Conservation (phyloP, 1,140 invertebrate species). For the Drosophila suzukii region DNA sequence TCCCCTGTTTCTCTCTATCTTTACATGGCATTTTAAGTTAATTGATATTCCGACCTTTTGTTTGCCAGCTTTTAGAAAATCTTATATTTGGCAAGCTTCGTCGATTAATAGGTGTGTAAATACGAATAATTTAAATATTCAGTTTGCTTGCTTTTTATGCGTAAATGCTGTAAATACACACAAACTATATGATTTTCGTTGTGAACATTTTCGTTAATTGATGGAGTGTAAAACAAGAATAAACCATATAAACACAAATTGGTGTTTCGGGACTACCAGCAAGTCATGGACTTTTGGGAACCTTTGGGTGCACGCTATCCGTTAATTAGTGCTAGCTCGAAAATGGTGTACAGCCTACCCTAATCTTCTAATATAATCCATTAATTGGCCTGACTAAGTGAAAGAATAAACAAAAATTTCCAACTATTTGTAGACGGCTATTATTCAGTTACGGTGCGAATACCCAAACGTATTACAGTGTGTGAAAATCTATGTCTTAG, state of each 20-base stretch:
- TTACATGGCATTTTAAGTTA: constrained; percentile 44
- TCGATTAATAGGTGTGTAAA: constrained; percentile 24
- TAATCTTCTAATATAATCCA: not conserved
- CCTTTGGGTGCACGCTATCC: constrained; percentile 58
- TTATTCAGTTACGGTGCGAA: constrained; percentile 78
- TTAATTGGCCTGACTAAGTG: constrained; percentile 29
- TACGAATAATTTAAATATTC: constrained; percentile 26
- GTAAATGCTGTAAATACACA: constrained; percentile 79
- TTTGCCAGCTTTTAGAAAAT: constrained; percentile 37
- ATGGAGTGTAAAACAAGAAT: constrained; percentile 36
- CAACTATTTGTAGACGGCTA: constrained; percentile 73
- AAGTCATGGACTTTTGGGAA: constrained; percentile 62
- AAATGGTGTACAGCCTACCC: constrained; percentile 11
- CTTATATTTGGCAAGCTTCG: constrained; percentile 40
- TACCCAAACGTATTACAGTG: constrained; percentile 81
- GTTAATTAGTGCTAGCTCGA: constrained; percentile 38
- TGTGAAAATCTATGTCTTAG: constrained; percentile 80
- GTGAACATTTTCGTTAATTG: constrained; percentile 45
- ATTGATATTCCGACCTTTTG: constrained; percentile 19
- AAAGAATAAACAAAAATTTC: constrained; percentile 53
- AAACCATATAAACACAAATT: constrained; percentile 34
- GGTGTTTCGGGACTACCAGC: constrained; percentile 64
- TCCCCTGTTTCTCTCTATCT: constrained; percentile 34
- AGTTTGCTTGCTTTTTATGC: constrained; percentile 65
- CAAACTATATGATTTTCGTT: constrained; percentile 43